Evolutionary conservation across 2,797 vertebrate species (phyloP).

Genomic region (Danio aesculapii): DNA sequence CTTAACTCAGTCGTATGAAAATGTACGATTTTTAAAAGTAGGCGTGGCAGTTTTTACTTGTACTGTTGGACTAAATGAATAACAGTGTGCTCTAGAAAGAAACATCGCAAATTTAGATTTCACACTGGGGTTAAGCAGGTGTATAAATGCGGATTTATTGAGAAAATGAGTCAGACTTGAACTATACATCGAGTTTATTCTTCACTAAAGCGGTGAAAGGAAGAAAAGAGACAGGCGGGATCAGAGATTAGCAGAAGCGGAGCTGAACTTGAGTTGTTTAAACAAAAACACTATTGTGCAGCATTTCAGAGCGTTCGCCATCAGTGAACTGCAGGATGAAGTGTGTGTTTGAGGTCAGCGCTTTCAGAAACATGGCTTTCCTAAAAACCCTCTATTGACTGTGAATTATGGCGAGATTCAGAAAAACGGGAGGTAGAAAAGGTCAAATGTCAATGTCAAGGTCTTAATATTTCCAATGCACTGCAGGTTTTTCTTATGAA

Average conservation of each 20-base stretch:
- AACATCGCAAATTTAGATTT: too few species aligned
- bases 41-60: too few species aligned
- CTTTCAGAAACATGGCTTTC: background rate
- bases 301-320: background rate
- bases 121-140: background rate
- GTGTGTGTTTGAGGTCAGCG: slow-evolving; percentile 3
- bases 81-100: too few species aligned
- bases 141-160: background rate
- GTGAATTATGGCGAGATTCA: background rate
- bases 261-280: background rate
- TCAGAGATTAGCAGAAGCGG: background rate
- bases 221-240: background rate
- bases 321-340: background rate
- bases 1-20: too few species aligned
- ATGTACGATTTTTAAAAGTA: too few species aligned
- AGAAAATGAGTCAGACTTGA: background rate
- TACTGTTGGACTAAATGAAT: too few species aligned
- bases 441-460: too few species aligned
- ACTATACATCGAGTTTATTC: background rate
- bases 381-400: background rate
- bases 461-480: too few species aligned
- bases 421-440: background rate
- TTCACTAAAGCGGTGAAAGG: background rate
- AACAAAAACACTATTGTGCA: background rate
- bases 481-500: too few species aligned